phyloP scores from a whole-genome alignment of 2,797 vertebrate genomes.

The Silurus aristotelis region DNA sequence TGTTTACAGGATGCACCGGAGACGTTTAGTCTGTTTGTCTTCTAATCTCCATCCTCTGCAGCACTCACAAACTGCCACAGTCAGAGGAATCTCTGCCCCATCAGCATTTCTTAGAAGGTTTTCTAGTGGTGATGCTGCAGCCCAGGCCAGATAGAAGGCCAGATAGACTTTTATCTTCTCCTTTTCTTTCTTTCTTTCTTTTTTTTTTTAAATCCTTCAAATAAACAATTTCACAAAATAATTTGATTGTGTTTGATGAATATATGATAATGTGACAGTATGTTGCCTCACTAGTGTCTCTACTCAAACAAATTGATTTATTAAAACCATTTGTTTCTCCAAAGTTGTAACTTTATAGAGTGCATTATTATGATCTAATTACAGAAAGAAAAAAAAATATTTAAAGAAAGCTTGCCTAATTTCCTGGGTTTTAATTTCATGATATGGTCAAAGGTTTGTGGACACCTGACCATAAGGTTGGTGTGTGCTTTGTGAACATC shows the following conservation, averaged over 20 bases:
- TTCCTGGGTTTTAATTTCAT: no score
- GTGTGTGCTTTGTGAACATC: no score
- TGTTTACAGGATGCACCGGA: neutral
- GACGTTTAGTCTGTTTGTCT: neutral
- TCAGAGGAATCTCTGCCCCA: neutral
- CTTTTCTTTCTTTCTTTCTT: neutral
- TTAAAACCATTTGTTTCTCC: neutral
- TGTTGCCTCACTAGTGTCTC: neutral
- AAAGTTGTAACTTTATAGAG: neutral
- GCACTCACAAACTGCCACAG: neutral
- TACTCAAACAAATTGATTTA: neutral
- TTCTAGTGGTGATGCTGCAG: neutral
- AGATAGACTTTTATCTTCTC: neutral
- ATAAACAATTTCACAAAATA: neutral
- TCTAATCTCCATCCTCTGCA: conserved; percentile 2
- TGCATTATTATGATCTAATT: neutral
- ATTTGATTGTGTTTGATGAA: neutral
- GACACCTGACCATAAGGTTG: no score
- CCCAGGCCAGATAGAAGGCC: neutral
- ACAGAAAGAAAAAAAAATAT: neutral
- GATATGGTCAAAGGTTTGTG: no score
- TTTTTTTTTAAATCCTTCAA: neutral
- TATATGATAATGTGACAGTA: neutral
- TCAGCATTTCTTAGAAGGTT: neutral
- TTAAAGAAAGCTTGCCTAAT: neutral